Conservation (phyloP, 1,140 invertebrate species). For the Tetramorium simillimum region DNA sequence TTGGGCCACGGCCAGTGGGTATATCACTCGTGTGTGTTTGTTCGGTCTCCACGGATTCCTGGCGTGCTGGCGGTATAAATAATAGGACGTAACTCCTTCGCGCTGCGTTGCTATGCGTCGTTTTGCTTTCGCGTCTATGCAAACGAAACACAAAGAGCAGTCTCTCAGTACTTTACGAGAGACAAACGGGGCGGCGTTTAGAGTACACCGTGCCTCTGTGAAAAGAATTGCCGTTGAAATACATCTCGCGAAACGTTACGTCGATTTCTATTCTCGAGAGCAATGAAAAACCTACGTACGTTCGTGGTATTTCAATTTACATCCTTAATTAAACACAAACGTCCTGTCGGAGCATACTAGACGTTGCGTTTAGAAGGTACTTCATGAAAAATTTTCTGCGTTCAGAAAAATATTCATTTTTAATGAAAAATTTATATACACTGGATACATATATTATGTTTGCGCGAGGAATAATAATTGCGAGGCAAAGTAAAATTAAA, state of each 20-base stretch:
- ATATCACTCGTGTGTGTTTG: constrained; percentile 12
- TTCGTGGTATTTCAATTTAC: constrained; percentile 17
- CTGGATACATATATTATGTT: not conserved
- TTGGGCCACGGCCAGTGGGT: constrained; percentile 29
- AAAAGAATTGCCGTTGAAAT: constrained; percentile 38
- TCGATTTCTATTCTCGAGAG: constrained; percentile 1
- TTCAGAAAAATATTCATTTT: not conserved
- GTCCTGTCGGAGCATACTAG: not conserved
- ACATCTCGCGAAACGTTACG: not conserved
- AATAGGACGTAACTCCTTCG: constrained; percentile 17
- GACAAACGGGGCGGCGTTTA: constrained; percentile 26
- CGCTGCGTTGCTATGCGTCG: not conserved
- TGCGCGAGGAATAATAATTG: not conserved
- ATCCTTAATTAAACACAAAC: constrained; percentile 38
- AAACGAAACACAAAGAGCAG: constrained; percentile 46
- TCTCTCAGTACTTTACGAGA: constrained; percentile 11
- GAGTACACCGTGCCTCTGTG: not conserved
- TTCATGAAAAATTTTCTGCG: not conserved
- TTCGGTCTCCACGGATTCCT: constrained; percentile 9
- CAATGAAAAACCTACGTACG: constrained; percentile 6
- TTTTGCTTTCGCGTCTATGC: constrained; percentile 16
- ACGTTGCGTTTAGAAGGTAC: not conserved
- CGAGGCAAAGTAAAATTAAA: not conserved
- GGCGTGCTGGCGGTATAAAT: constrained; percentile 25
- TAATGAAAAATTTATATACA: not conserved